phyloP scores from a whole-genome alignment of 2,888 invertebrate genomes.

The Ariolimax columbianus region DNA sequence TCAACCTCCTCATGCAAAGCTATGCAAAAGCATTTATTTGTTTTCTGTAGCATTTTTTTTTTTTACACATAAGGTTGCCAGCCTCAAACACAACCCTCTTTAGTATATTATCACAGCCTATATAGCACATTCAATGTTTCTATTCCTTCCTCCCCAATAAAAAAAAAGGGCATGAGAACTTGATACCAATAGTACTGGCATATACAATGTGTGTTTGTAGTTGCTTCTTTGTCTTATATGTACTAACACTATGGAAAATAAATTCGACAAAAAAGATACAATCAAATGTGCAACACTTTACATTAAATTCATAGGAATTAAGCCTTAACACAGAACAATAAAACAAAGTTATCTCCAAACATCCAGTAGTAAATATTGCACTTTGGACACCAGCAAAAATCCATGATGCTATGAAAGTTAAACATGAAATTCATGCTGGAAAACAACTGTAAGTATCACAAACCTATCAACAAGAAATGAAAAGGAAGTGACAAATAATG shows the following conservation, averaged over 20 bases:
- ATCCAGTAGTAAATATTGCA: constrained; percentile 23
- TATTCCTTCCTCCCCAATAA: too few relatives aligned
- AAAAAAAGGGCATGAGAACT: too few relatives aligned
- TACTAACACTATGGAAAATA: background rate
- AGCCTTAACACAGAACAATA: background rate
- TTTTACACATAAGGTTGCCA: background rate
- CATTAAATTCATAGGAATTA: background rate
- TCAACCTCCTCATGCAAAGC: too few relatives aligned
- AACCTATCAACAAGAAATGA: background rate
- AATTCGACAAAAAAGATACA: background rate
- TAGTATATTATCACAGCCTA: background rate
- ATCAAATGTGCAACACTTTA: background rate
- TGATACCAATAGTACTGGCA: background rate
- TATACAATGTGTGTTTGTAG: background rate
- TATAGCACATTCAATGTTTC: background rate
- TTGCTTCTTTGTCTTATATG: background rate
- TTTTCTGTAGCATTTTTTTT: too few relatives aligned
- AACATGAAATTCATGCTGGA: background rate
- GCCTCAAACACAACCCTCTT: background rate
- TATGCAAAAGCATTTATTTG: too few relatives aligned
- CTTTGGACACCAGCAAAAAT: background rate
- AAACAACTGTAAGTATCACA: background rate
- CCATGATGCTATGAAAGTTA: background rate
- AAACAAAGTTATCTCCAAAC: background rate
- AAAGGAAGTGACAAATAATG: background rate